Evolutionary conservation across 2,113 vertebrate species (phyloP), one percentile per base, ranked within the genome.

Genomic region (Daboia siamensis): DNA sequence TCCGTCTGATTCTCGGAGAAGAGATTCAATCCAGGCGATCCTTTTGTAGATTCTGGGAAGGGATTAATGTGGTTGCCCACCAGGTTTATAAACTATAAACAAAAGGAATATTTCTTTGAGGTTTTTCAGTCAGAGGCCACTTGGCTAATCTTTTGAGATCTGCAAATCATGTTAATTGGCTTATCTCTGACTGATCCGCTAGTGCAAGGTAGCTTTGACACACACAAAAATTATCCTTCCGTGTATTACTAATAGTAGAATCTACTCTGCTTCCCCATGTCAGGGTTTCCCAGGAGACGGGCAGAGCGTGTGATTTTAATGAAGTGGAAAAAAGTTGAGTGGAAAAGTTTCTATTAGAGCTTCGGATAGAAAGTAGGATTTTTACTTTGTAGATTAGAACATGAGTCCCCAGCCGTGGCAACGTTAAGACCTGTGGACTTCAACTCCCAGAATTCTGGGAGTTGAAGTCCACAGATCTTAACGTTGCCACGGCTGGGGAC

Each of bases 281-380:
- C 95, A 96, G 95, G 94, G 95, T 95, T 92, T 96, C 95, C 95
- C 96, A 95, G 95, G 97, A 97, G 97, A 96, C 96, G 96, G 96
- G 89, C 95, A 96, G 96, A 95, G 95, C 95, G 94, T 97, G 96
- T 97, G 97, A 94, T 96, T 97, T 97, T 96, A 97, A 95, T 0
- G 5, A 94, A 96, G 96, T 96, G 95, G 94, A 90, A 96, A 51
- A 91, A 95, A 96, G 94, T 97, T 96, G 96, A 96, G 94, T 74
- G 91, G 96, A 95, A 96, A 95, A 95, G 94, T 93, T 96, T 95
- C 95, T 95, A 94, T 93, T 93, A 5, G 93, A 94, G 90, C 89
- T 95, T 94, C 0, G 6, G 95, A 96, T 80, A 12, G 84, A 92
- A 95, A 54, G 88, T 90, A 94, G 92, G 94, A 92, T 88, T 94